Evolutionary conservation across 2,113 vertebrate genomes (phyloP), one percentile per base, ranked within the genome.

Genomic region (Turdus rufiventris): DNA sequence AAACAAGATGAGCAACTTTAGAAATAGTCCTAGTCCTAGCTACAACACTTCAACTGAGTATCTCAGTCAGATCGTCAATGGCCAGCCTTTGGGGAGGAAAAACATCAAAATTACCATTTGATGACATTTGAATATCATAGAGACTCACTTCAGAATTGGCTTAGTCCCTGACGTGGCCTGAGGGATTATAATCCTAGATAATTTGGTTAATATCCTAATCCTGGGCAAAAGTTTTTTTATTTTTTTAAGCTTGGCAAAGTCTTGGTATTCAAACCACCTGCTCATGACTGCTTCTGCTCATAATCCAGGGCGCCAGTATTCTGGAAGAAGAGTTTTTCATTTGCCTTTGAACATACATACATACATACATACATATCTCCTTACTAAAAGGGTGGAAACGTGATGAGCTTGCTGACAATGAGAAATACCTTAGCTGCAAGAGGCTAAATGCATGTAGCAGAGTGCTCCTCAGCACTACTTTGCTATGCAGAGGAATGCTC

Each of bases 371-470:
- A 51, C 10, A 3, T 21, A 50, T 18, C 16, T 31, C 26, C 20
- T 29, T 14, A 79, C 26, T 34, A 54, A 54, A 76, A 76, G 20
- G n/a, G 26, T 36, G 48, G 58, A 78, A 54, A 45, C 18, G 3
- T 14, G 19, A 29, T 33, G 9, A 21, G 15, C 62, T 76, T 79
- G 36, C 51, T 73, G 62, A 54, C 24, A 54, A 8, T 20, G 31
- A 61, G 40, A 66, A 79, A 24, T 33, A 45, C 12, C 45, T 58
- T 5, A 38, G 25, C 25, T 73, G 33, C 45, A 82, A 57, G 53
- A 8, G 91, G 53, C 8, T 38, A 23, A 24, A 5, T 25, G 36
- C 0, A 0, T 13, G 31, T 15, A 43, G 25, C 33, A 70, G 62
- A 65, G 19, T 45, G 57, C 12, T 53, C 15, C 23, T 79, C 57